These are phyloP conservation scores for Acromyrmex charruanus DNA, from an alignment of 1,140 invertebrate genomes.

Conservation along the genomic window DNA sequence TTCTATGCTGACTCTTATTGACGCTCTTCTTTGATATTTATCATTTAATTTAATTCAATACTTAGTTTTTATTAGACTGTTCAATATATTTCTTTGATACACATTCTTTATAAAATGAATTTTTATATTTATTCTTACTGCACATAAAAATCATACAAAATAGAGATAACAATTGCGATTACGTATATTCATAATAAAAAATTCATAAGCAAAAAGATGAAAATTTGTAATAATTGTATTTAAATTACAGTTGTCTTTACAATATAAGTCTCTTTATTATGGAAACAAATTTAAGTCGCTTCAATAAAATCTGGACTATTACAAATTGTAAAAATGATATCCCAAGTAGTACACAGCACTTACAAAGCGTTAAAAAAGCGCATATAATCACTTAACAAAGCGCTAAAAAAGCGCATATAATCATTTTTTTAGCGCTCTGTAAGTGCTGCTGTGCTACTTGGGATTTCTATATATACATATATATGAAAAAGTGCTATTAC, in stretches of 20 bases:
- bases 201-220: neutral
- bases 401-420: no score
- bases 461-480: neutral
- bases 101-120: slow-evolving; percentile 18
- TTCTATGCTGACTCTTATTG: no score
- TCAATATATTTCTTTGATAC: no score
- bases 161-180: slow-evolving; percentile 13
- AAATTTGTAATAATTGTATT: slow-evolving; percentile 31
- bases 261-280: slow-evolving; percentile 4
- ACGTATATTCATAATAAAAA: neutral
- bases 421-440: no score
- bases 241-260: slow-evolving; percentile 10
- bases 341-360: no score
- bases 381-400: no score
- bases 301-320: neutral
- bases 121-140: slow-evolving; percentile 31
- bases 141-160: slow-evolving; percentile 32
- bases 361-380: no score
- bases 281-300: neutral
- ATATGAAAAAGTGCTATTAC: neutral
- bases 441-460: no score
- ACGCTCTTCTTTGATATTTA: no score
- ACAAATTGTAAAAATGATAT: neutral
- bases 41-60: no score
- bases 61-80: no score